Base-by-base conservation (phyloP, 2,113 vertebrate species). In the Orycteropus afer region DNA sequence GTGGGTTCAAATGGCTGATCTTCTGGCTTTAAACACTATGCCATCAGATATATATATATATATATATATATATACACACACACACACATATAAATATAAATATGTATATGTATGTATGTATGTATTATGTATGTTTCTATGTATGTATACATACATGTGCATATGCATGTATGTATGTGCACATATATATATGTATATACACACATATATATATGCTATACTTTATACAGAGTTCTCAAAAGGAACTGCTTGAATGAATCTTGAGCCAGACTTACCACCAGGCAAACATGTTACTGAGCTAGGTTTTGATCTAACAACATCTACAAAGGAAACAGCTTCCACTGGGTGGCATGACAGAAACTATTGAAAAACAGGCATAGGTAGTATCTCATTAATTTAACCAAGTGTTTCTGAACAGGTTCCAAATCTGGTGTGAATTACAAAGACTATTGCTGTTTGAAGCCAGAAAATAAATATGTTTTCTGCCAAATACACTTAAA, bases 401-500 rank as follows among this genome's bases (percentile, higher is more conserved):
- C 92, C 94, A 95, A 97, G 86, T 96, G 90, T 85, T 97, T 96
- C 95, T 97, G 96, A 89, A 90, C 32, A 80, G 76, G 57, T 86
- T 97, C 95, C 94, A 97, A 96, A 86, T 95, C 71, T 96, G 86
- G 91, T 96, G 89, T 96, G 96, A 97, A 95, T 95, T 86, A 95
- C 91, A 96, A 94, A 97, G 95, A 77, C 49, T 57, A 53, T 49
- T 93, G 53, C 37, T 93, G 76, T 86, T 79, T 79, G 40, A 96
- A 95, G 95, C 91, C 92, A 95, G 85, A 96, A 97, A 96, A 90
- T 92, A 97, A 96, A 97, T 96, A 95, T 71, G 93, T 87, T 96
- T 97, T 95, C 96, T 97, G 95, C 95, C 96, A 97, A 96, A 87
- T 55, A 86, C n/a, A 84, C 85, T 95, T 97, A 97, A 86, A 92